Evolutionary conservation across 2,888 invertebrate genomes (phyloP), one percentile per base, ranked within the genome.

Genomic region (Alitta virens): DNA sequence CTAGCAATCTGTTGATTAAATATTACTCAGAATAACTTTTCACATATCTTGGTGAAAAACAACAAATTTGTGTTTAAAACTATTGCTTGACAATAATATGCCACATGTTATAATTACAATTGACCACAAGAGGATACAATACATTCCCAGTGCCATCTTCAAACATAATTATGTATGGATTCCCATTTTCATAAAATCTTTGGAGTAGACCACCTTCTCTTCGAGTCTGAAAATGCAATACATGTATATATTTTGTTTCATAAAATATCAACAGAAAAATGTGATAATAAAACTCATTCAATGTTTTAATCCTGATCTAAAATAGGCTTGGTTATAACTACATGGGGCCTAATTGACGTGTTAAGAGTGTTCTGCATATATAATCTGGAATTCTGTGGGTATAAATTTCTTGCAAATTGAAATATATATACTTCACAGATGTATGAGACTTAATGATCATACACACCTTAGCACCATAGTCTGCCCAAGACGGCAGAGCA

Each of bases 91-190:
- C 9, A 12, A 16, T 40, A 40, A 40, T 12, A 12, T 40, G 16
- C 16, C 40, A 40, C 40, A 40, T 12, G 9, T 12, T 12, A 16
- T 40, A 9, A 12, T 40, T 40, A 40, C 12, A 40, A 40, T 27
- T 12, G 2, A 23, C 14, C 16, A 9, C 5, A 49, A 66, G 76
- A 79, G 77, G 79, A 77, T 81, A 81, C 75, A 76, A 80, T 3
- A 81, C 75, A 70, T 74, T 78, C 16, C 80, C 80, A 0, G 79
- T 78, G 7, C 80, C 79, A 71, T 81, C 80, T 5, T 79, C 76
- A 63, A 80, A 80, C 60, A 80, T 72, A 9, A 75, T 76, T 21
- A 80, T 67, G 66, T 78, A 81, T 59, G 73, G 26, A 21, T 24
- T 67, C n/a, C 78, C 78, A 68, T 69, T 69, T 27, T 74, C 74